phyloP scores from a whole-genome alignment of 2,797 vertebrate genomes.

The Rhinoraja longicauda region DNA sequence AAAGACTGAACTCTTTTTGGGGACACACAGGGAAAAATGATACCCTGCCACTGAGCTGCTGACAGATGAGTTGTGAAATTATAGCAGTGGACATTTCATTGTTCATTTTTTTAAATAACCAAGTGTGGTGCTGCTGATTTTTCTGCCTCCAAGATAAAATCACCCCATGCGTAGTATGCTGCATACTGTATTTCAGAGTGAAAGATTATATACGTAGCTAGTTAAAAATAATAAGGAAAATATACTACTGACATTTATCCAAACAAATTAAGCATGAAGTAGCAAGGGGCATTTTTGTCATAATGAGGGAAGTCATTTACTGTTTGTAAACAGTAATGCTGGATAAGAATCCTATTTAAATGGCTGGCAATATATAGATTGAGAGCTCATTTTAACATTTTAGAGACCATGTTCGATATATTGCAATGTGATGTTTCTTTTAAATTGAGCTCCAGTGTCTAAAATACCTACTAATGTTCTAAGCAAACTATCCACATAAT shows the following conservation, averaged over 20 bases:
- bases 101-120: background rate
- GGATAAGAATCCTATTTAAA: background rate
- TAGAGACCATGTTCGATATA: background rate
- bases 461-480: background rate
- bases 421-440: slow-evolving; percentile 1
- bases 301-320: background rate
- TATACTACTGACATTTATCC: background rate
- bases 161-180: background rate
- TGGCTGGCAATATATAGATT: background rate
- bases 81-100: background rate
- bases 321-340: background rate
- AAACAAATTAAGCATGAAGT: background rate
- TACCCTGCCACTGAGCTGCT: background rate
- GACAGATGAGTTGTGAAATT: background rate
- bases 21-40: background rate
- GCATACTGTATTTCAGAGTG: background rate
- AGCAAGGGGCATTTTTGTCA: background rate
- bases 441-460: background rate
- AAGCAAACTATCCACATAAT: slow-evolving; percentile 3
- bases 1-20: too few relatives aligned
- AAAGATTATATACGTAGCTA: background rate
- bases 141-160: too few relatives aligned
- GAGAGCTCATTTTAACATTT: background rate
- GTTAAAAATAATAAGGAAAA: background rate
- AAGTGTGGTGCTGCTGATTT: background rate